Percentiles rank a stretch among this genome's conserved stretches.
Evolutionary conservation across 2,113 vertebrate genomes (phyloP).

Genomic region (Chaetorhynchus papuensis): DNA sequence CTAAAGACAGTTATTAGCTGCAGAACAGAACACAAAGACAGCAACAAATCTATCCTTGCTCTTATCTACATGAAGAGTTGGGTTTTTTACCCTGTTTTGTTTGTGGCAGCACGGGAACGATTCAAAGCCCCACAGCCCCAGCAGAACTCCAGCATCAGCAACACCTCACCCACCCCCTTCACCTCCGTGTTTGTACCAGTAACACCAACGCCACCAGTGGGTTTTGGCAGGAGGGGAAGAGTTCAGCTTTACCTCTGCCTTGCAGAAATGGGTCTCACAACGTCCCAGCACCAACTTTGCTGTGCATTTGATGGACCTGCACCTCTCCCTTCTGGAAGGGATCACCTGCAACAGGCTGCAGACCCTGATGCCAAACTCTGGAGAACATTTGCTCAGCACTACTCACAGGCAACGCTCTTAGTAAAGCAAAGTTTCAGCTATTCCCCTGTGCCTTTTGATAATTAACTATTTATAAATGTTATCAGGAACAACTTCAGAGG

Average conservation of each 20-base stretch:
- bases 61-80: neutral
- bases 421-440: neutral
- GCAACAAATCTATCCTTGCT: neutral
- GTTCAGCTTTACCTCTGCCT: neutral
- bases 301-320: fast-evolving
- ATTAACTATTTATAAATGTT: neutral
- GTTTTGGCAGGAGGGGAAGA: neutral
- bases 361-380: neutral
- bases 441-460: neutral
- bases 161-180: neutral
- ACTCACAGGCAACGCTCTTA: neutral
- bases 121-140: neutral
- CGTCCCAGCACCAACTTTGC: neutral
- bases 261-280: neutral
- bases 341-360: fast-evolving
- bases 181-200: fast-evolving
- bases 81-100: neutral
- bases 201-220: neutral
- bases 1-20: neutral
- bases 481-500: neutral
- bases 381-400: neutral
- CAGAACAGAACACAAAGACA: neutral
- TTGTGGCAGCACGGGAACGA: neutral
- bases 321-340: neutral
- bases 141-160: neutral